Percentiles rank a stretch among this genome's conserved stretches.
phyloP scores from a whole-genome alignment of 64 coral and sea anemone species.

The Trachythela sp. region DNA sequence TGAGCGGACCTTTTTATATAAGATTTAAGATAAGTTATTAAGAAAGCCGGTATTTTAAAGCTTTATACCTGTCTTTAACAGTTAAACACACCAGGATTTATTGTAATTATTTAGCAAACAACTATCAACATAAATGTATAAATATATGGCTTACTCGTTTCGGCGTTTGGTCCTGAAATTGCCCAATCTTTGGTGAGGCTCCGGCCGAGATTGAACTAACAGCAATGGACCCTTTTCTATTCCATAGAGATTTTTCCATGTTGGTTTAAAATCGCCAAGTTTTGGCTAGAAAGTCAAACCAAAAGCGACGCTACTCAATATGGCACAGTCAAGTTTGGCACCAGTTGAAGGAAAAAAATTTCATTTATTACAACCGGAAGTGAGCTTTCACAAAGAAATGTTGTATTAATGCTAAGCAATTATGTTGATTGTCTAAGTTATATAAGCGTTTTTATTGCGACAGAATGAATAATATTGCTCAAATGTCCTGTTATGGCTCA shows the following conservation, averaged over 20 bases:
- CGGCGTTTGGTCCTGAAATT: not conserved
- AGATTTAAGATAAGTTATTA: not conserved
- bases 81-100: not conserved
- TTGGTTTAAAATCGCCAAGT: not conserved
- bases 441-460: not conserved
- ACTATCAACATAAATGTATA: not conserved
- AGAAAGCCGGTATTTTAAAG: not conserved
- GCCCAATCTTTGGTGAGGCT: not conserved
- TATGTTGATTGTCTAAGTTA: not conserved
- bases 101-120: not conserved
- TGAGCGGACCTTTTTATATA: not conserved
- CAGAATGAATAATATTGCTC: not conserved
- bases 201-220: conserved; percentile 1
- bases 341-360: not conserved
- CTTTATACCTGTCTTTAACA: not conserved
- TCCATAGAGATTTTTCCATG: conserved; percentile 8
- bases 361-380: not conserved
- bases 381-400: not conserved
- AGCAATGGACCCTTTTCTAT: not conserved
- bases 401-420: not conserved
- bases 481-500: not conserved
- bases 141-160: conserved; percentile 6
- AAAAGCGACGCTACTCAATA: not conserved
- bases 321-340: not conserved
- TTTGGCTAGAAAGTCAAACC: not conserved